Evolutionary conservation across 2,888 invertebrate genomes (phyloP).

Genomic region (Netelia melanura): DNA sequence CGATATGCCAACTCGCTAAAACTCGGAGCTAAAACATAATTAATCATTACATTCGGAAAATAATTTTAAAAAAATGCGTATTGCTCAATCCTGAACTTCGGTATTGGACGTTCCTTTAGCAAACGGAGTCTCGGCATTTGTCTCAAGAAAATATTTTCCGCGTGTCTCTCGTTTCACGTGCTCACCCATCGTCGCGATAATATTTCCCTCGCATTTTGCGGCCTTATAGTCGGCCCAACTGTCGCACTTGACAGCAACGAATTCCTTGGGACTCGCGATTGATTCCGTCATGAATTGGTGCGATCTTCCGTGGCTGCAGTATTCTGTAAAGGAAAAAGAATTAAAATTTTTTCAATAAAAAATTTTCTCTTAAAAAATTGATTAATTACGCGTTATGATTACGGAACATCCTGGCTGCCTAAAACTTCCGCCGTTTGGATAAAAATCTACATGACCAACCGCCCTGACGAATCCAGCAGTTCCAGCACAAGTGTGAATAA

Average conservation of each 20-base stretch:
- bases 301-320: slow-evolving; percentile 90
- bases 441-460: slow-evolving; percentile 91
- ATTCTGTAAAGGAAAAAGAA: slow-evolving; percentile 85
- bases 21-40: slow-evolving; percentile 4
- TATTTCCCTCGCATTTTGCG: slow-evolving; percentile 82
- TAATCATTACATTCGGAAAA: background rate
- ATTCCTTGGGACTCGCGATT: slow-evolving; percentile 86
- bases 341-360: slow-evolving; percentile 52
- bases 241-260: slow-evolving; percentile 87
- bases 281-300: slow-evolving; percentile 89
- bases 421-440: slow-evolving; percentile 90
- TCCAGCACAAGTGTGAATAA: slow-evolving; percentile 91
- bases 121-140: slow-evolving; percentile 86
- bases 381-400: slow-evolving; percentile 75
- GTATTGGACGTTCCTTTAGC: slow-evolving; percentile 83
- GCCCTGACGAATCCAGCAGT: slow-evolving; percentile 87
- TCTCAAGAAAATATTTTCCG: slow-evolving; percentile 88
- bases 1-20: slow-evolving; percentile 10
- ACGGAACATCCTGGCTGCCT: slow-evolving; percentile 90
- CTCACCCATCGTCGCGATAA: slow-evolving; percentile 87
- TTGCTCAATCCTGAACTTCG: slow-evolving; percentile 11
- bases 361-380: slow-evolving; percentile 7
- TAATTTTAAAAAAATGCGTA: background rate
- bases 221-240: slow-evolving; percentile 85
- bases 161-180: slow-evolving; percentile 79